Percentiles rank a stretch among this genome's conserved stretches.
Evolutionary conservation across 2,797 vertebrate genomes (phyloP).

Genomic region (Borostomias antarcticus): DNA sequence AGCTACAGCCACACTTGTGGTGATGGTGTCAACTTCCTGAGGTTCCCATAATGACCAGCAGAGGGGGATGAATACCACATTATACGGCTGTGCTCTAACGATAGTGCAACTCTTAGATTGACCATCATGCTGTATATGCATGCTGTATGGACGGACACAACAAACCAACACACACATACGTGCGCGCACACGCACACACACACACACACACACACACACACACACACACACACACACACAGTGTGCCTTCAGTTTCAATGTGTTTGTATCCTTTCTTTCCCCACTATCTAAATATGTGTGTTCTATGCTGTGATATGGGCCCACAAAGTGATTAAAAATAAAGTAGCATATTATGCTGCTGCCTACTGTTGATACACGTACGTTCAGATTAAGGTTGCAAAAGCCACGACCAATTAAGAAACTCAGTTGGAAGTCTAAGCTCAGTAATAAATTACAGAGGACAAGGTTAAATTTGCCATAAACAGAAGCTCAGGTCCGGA

Average conservation of each 20-base stretch:
- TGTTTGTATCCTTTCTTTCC: too few relatives aligned
- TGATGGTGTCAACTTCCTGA: too few relatives aligned
- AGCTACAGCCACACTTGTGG: too few relatives aligned
- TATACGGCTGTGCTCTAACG: neutral
- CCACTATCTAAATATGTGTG: too few relatives aligned
- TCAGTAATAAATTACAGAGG: neutral
- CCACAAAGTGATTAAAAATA: too few relatives aligned
- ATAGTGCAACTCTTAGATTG: neutral
- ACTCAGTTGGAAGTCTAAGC: neutral
- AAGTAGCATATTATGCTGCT: too few relatives aligned
- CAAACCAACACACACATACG: neutral
- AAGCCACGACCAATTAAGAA: neutral
- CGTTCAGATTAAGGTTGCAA: too few relatives aligned
- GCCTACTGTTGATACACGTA: too few relatives aligned
- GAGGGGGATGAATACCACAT: slow-evolving; percentile 2
- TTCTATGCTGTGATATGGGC: too few relatives aligned
- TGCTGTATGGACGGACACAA: neutral
- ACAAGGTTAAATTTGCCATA: neutral
- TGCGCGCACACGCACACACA: slow-evolving; percentile 19
- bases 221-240: neutral
- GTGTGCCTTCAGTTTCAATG: too few relatives aligned
- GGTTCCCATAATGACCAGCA: neutral
- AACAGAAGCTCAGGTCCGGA: neutral
- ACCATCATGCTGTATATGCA: neutral
- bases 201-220: neutral